These are phyloP conservation scores for human (Homo sapiens) DNA, from an alignment of 2,113 vertebrate genomes.

Conservation along the genomic window GRCh38 chr4:21686001-21686500, in stretches of 20 bases:
- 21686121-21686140: not conserved
- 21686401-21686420: not conserved
- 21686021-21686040: conserved; percentile 60
- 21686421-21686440: not conserved
- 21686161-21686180: not conserved
- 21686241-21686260: not conserved
- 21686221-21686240: not conserved
- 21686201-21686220: not conserved
- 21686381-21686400: not conserved
- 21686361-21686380: not conserved
- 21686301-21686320: not conserved
- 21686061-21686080: not conserved
- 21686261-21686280: not conserved
- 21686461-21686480: not conserved
- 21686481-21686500: not conserved
- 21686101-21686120: not conserved
- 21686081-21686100: not conserved
- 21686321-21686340: not conserved
- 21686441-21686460: not conserved
- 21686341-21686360: not conserved
- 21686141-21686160: not conserved
- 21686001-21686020: conserved; percentile 53
- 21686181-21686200: not conserved
- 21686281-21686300: not conserved
- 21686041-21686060: conserved; percentile 24